Evolutionary conservation across 2,888 invertebrate species (phyloP).

Genomic region (Andrena dorsata): DNA sequence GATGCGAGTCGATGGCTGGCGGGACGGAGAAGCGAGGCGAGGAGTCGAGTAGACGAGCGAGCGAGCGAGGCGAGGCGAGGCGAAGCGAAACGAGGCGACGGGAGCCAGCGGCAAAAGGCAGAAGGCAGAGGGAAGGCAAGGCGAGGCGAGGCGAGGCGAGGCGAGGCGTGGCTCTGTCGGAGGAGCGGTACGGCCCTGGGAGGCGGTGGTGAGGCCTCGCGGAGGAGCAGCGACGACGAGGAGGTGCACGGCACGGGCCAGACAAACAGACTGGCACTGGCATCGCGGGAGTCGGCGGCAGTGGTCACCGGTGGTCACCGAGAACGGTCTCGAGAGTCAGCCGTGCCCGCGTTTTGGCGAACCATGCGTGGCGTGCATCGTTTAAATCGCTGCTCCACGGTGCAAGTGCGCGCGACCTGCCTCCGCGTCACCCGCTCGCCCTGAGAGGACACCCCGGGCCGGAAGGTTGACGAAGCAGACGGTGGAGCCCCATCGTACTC

Average conservation of each 20-base stretch:
- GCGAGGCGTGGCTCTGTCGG: slow-evolving; percentile 62
- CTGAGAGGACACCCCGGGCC: background rate
- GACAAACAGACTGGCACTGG: slow-evolving; percentile 82
- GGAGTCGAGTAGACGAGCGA: slow-evolving; percentile 14
- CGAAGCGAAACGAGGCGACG: slow-evolving; percentile 19
- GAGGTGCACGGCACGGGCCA: slow-evolving; percentile 77
- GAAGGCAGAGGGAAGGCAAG: slow-evolving; percentile 43
- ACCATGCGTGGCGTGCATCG: slow-evolving; percentile 54
- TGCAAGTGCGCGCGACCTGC: slow-evolving; percentile 51
- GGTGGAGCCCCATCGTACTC: no score
- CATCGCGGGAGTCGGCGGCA: slow-evolving; percentile 78
- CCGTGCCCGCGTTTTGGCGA: slow-evolving; percentile 53
- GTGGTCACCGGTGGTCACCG: slow-evolving; percentile 75
- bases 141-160: slow-evolving; percentile 45
- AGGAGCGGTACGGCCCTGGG: slow-evolving; percentile 78
- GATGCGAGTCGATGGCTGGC: background rate
- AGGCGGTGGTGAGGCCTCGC: slow-evolving; percentile 80
- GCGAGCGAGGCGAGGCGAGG: slow-evolving; percentile 1
- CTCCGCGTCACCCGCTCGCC: slow-evolving; percentile 21
- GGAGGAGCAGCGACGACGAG: slow-evolving; percentile 76
- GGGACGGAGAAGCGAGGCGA: background rate
- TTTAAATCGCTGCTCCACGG: slow-evolving; percentile 33
- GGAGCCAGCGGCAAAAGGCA: slow-evolving; percentile 24
- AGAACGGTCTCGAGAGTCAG: slow-evolving; percentile 54
- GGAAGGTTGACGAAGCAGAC: background rate